phyloP scores from a whole-genome alignment of 2,797 vertebrate species.

The Melanotaenia parkinsoni region DNA sequence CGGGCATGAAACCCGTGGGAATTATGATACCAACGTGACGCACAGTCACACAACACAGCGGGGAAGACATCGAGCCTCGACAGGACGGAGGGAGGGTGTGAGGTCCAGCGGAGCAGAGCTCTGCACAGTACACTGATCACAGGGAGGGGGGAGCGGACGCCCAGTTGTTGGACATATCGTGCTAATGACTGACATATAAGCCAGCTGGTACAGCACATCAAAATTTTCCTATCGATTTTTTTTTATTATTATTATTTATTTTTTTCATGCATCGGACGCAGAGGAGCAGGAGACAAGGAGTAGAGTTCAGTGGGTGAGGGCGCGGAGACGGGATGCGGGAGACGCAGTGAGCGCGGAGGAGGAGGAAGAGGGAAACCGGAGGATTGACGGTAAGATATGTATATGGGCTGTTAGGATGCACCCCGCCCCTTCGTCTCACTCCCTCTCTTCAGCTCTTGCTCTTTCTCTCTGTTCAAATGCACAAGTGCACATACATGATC shows the following conservation, averaged over 20 bases:
- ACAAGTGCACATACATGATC: constrained; percentile 59
- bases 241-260: constrained; percentile 29
- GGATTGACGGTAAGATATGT: constrained; percentile 81
- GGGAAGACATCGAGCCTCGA: constrained; percentile 73
- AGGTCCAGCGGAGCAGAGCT: constrained; percentile 63
- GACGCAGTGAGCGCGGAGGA: constrained; percentile 77
- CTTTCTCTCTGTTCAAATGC: constrained; percentile 12
- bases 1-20: constrained; percentile 78
- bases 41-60: constrained; percentile 71
- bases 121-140: constrained; percentile 47
- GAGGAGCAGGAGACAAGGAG: constrained; percentile 51
- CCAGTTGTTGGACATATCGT: constrained; percentile 65
- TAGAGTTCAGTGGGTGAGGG: constrained; percentile 68
- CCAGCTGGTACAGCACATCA: constrained; percentile 38
- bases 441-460: not conserved
- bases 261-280: constrained; percentile 72
- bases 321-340: constrained; percentile 77
- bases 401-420: constrained; percentile 69
- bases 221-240: constrained; percentile 55
- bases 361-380: constrained; percentile 70
- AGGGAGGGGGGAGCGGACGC: constrained; percentile 64
- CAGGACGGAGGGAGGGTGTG: constrained; percentile 72
- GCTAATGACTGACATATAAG: constrained; percentile 60
- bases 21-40: constrained; percentile 80
- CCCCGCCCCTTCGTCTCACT: constrained; percentile 57